A percentile compares a stretch with the other conserved stretches of the same genome.
phyloP scores from a whole-genome alignment of 2,797 vertebrate species.

The Gymnocypris eckloni region DNA sequence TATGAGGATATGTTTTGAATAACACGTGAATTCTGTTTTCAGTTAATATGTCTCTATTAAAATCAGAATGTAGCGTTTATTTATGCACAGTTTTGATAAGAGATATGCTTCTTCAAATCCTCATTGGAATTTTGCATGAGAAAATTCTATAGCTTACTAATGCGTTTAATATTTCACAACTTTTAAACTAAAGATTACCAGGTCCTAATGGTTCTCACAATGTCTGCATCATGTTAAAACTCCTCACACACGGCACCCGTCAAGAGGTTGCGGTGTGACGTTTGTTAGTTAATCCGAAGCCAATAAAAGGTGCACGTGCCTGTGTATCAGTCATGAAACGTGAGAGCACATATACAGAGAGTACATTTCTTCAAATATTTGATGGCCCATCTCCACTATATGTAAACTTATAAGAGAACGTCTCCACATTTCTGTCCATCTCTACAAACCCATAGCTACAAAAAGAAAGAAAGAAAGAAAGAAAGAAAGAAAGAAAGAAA shows the following conservation, averaged over 20 bases:
- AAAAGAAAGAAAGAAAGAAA: not conserved
- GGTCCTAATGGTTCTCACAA: not conserved
- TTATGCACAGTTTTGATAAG: not conserved
- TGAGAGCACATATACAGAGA: conserved; percentile 52
- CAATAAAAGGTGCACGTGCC: not conserved
- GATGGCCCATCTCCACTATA: conserved; percentile 9
- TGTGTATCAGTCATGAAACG: conserved; percentile 35
- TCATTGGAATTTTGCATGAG: not conserved
- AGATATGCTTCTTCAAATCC: not conserved
- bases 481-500: too few relatives aligned
- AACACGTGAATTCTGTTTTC: not conserved
- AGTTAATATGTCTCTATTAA: not conserved
- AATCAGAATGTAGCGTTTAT: not conserved
- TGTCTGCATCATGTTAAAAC: not conserved
- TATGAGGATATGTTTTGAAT: not conserved
- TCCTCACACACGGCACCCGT: not conserved
- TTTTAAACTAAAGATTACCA: not conserved
- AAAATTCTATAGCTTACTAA: not conserved
- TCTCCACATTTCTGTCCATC: not conserved
- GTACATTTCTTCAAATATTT: conserved; percentile 53
- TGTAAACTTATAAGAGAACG: conserved; percentile 16
- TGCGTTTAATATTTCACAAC: not conserved
- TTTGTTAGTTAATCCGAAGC: conserved; percentile 15
- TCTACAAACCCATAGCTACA: not conserved
- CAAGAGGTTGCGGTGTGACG: not conserved